Conservation (phyloP, 2,888 invertebrate species). For the Allolobophora icterica region DNA sequence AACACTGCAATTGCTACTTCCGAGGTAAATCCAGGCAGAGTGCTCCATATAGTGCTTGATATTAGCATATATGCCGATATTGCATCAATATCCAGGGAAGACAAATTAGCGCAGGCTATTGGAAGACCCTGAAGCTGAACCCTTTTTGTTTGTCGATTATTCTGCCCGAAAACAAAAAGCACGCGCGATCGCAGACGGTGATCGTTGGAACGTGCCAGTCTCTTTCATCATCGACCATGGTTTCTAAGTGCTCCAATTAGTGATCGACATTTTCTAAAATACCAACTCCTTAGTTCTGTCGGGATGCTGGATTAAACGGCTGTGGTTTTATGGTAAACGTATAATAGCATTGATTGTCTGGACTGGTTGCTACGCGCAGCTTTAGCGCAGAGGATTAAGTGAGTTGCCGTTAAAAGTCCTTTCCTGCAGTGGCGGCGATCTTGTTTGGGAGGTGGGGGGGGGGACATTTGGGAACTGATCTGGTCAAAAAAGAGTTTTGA, state of each 20-base stretch:
- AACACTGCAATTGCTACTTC: no score
- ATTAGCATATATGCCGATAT: no score
- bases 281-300: neutral
- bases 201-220: neutral
- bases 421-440: no score
- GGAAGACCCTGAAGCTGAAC: neutral
- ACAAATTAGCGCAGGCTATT: neutral
- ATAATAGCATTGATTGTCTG: neutral
- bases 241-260: neutral
- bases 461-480: no score
- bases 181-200: neutral
- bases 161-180: neutral
- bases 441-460: no score
- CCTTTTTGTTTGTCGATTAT: neutral
- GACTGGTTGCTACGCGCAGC: neutral
- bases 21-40: no score
- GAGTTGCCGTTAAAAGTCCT: no score
- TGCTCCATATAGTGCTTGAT: no score
- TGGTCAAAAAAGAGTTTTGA: no score
- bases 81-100: neutral
- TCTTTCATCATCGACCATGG: neutral
- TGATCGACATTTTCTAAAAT: neutral
- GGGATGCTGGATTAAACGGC: neutral
- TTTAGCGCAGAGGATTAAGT: neutral
- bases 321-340: neutral